Base-by-base conservation (phyloP, 2,888 invertebrate genomes). In the Drosophila borborema region DNA sequence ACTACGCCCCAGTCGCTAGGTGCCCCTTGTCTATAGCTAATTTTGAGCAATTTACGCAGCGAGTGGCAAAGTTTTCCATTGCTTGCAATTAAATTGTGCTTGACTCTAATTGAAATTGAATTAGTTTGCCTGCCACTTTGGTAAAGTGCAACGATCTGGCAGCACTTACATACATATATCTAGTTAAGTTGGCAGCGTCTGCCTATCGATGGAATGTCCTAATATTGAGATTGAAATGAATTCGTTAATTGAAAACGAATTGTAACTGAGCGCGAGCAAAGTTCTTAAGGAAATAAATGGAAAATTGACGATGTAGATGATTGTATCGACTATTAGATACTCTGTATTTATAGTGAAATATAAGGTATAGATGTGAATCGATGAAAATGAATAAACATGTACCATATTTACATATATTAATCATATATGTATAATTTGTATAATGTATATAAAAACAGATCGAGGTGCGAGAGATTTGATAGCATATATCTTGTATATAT, bases 61-160 rank as follows among this genome's bases (percentile, higher is more conserved):
- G 23, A 36, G 43, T n/a, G 20, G 20, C 23, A 60, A 69, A 60
- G 51, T 54, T 60, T 23, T 18, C 59, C 59, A 46, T 16, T 12
- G 43, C 64, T 61, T 28, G 41, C 48, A 64, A 23, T 23, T 28
- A 45, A 78, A 40, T 55, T 55, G 49, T 18, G 28, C 60, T 77
- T 77, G 56, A 60, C 18, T 51, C 23, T 41, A 60, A 73, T 61
- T 73, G 45, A 49, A 72, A 66, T 62, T 65, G 46, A 34, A 43
- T 77, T 51, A 43, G 53, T 6, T 28, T 28, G 28, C 28, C 10
- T 51, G 58, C 16, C 58, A 58, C 45, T 58, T 34, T 16, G 34
- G 8, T n/a, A 9, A 5, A 28, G 28, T 34, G 58, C 58, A 34
- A 3, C 58, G 34, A 36, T 58, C 58, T 58, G 45, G 58, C 45